phyloP scores from a whole-genome alignment of 2,797 vertebrate genomes.

The Erethizon dorsatum region DNA sequence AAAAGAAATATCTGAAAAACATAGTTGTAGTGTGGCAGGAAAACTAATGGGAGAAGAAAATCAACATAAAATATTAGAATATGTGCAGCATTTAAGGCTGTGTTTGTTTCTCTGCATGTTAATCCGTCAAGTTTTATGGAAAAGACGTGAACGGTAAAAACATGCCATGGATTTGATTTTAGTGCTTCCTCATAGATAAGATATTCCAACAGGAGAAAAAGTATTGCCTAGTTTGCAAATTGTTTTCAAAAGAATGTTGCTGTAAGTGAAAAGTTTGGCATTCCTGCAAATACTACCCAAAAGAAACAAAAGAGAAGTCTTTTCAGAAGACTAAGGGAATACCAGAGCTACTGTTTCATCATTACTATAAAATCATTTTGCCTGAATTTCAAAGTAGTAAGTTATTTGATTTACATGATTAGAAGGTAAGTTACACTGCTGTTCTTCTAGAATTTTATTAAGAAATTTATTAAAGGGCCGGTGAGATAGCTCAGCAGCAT shows the following conservation, averaged over 20 bases:
- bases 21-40: rapidly evolving
- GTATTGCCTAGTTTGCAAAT: slow-evolving; percentile 57
- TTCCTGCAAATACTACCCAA: not conserved
- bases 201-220: slow-evolving; percentile 50
- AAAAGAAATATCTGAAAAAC: not conserved
- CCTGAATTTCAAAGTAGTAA: slow-evolving; percentile 40
- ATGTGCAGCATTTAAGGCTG: not conserved
- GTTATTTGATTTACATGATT: not conserved
- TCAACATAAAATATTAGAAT: not conserved
- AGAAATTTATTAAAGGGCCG: not conserved
- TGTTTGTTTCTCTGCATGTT: slow-evolving; percentile 55
- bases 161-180: not conserved
- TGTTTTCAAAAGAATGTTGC: slow-evolving; percentile 48
- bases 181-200: slow-evolving; percentile 33
- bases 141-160: not conserved
- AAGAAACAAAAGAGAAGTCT: slow-evolving; percentile 21
- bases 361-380: not conserved
- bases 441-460: not conserved
- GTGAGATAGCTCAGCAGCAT: too few species aligned
- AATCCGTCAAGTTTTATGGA: slow-evolving; percentile 25
- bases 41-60: not conserved
- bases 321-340: slow-evolving; percentile 5
- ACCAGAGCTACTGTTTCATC: not conserved
- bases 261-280: not conserved
- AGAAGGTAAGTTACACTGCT: not conserved